Conservation (phyloP, 2,113 vertebrate species). For the Ceuthmochares aereus region DNA sequence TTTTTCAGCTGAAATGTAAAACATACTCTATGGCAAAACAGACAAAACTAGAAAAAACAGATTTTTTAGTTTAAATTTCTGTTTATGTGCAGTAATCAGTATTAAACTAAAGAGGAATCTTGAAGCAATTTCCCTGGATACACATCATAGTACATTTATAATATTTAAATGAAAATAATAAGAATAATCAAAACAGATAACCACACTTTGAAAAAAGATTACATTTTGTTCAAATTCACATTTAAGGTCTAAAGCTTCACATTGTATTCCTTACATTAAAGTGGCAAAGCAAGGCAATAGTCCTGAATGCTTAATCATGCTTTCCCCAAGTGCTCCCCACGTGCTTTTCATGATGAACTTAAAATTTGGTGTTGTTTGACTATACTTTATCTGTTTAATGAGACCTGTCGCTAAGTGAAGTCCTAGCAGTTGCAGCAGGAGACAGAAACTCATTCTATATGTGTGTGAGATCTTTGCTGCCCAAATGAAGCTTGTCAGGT, state of each 20-base stretch:
- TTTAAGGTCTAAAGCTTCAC: not conserved
- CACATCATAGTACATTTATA: not conserved
- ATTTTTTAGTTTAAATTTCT: not conserved
- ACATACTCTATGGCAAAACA: not conserved
- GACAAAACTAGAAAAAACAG: not conserved
- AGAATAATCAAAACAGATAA: not conserved
- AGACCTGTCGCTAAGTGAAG: not conserved
- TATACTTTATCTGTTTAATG: not conserved
- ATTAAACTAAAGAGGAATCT: not conserved
- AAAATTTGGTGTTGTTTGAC: not conserved
- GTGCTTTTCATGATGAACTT: not conserved
- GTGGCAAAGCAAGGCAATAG: not conserved
- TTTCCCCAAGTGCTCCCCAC: not conserved
- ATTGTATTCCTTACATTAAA: not conserved
- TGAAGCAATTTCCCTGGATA: not conserved
- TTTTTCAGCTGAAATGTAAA: not conserved
- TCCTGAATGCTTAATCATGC: not conserved
- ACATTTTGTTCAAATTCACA: not conserved
- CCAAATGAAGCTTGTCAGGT: not conserved
- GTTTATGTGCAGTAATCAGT: not conserved
- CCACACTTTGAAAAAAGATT: not conserved
- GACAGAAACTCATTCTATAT: not conserved
- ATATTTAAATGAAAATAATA: not conserved
- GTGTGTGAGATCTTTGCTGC: accelerated
- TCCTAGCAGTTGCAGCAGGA: not conserved